phyloP scores from a whole-genome alignment of 2,113 vertebrate species.

The Ranitomeya imitator region DNA sequence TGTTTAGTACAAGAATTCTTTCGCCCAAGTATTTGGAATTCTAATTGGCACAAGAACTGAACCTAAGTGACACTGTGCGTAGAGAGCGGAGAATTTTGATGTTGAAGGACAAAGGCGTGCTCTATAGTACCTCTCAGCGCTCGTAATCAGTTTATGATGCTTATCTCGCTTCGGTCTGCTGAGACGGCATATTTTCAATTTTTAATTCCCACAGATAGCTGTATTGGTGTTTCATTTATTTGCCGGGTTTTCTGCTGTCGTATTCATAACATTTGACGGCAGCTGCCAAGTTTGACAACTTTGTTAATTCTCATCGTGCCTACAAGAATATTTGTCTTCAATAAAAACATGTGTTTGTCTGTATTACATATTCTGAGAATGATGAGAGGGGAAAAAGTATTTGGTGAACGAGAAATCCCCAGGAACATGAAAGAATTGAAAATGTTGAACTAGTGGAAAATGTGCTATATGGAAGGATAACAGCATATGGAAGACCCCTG shows the following conservation, averaged over 20 bases:
- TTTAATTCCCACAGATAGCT: conserved; percentile 52
- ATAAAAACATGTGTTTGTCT: neutral
- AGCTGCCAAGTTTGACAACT: conserved; percentile 31
- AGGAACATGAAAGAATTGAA: neutral
- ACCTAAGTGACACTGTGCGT: conserved; percentile 42
- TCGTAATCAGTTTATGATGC: conserved; percentile 50
- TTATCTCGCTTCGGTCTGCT: conserved; percentile 40
- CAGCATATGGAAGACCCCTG: no score
- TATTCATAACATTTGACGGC: conserved; percentile 38
- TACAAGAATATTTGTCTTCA: neutral
- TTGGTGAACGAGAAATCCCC: neutral
- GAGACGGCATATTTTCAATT: conserved; percentile 33
- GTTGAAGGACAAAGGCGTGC: conserved; percentile 42
- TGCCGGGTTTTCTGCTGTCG: conserved; percentile 24
- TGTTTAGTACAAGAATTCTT: neutral
- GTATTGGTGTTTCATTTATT: conserved; percentile 30
- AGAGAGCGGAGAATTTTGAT: conserved; percentile 2
- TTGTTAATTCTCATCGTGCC: neutral
- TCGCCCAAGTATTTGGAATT: neutral
- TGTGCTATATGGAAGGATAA: no score
- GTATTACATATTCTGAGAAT: neutral
- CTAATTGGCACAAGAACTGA: conserved; percentile 34
- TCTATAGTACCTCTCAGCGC: neutral
- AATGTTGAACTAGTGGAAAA: no score
- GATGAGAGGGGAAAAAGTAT: neutral